phyloP scores from a whole-genome alignment of 2,797 vertebrate genomes.

The Rhynchotus rufescens region DNA sequence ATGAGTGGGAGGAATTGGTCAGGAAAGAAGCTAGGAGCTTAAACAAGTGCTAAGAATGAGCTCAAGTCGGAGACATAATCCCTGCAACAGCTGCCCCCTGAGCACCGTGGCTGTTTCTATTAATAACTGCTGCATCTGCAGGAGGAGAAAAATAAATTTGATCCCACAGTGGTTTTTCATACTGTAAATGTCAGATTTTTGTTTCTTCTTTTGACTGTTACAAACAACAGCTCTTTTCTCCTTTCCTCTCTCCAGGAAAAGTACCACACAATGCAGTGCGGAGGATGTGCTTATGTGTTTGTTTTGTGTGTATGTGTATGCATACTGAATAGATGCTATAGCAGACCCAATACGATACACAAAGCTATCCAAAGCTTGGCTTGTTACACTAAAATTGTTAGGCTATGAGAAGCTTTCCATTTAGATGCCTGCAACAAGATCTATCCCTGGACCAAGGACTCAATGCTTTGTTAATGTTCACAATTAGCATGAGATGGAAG shows the following conservation, averaged over 20 bases:
- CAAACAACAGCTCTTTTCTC: neutral
- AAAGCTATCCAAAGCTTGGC: neutral
- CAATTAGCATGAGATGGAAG: neutral
- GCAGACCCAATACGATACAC: neutral
- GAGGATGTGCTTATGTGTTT: neutral
- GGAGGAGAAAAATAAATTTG: slow-evolving; percentile 3
- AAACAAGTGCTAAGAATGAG: neutral
- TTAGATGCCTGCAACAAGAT: neutral
- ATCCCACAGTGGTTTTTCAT: neutral
- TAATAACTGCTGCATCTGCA: slow-evolving; percentile 34
- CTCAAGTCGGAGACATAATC: neutral
- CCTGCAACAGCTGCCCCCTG: slow-evolving; percentile 9
- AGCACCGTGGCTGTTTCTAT: slow-evolving; percentile 21
- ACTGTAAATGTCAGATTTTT: slow-evolving; percentile 18
- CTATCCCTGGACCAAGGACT: neutral
- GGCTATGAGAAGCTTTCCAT: neutral
- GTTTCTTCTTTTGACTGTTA: neutral
- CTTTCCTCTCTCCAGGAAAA: neutral
- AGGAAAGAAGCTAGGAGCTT: neutral
- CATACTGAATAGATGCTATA: neutral
- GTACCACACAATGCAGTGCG: neutral
- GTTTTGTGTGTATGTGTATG: neutral
- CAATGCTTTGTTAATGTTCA: neutral
- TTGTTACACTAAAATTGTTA: neutral
- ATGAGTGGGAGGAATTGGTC: neutral